Percentiles rank a stretch among this genome's conserved stretches.
Conservation (phyloP, 2,888 invertebrate genomes). For the Trimorus sp. region DNA sequence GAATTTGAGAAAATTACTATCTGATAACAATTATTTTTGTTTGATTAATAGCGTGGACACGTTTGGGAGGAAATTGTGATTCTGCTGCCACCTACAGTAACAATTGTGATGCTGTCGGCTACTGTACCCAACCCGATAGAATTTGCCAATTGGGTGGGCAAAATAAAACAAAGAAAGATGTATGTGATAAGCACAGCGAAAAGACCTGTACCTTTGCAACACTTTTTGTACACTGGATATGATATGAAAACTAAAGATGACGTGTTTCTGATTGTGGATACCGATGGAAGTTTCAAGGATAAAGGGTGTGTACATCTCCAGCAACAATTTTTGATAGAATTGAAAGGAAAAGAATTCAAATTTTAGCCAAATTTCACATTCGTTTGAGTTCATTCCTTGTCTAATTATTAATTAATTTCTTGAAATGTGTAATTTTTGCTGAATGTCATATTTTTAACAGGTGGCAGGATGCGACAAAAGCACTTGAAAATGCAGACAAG, state of each 20-base stretch:
- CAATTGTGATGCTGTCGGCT: conserved; percentile 98
- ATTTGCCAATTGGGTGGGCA: conserved; percentile 97
- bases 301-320: too few species aligned
- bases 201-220: conserved; percentile 97
- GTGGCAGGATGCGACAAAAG: too few species aligned
- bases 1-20: neutral
- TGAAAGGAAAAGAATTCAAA: too few species aligned
- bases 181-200: conserved; percentile 97
- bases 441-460: too few species aligned
- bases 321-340: too few species aligned
- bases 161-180: conserved; percentile 92
- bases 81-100: conserved; percentile 95
- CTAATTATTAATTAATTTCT: too few species aligned
- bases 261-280: conserved; percentile 90
- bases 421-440: too few species aligned
- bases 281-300: conserved; percentile 82
- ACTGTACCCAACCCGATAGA: conserved; percentile 98
- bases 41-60: conserved; percentile 89
- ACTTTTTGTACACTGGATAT: conserved; percentile 93
- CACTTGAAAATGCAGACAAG: too few species aligned
- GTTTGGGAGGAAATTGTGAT: conserved; percentile 99
- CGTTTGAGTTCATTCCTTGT: too few species aligned
- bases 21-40: neutral
- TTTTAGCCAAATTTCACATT: too few species aligned
- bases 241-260: conserved; percentile 90